phyloP scores from a whole-genome alignment of 1,140 invertebrate species.

The Bombus fervidus region DNA sequence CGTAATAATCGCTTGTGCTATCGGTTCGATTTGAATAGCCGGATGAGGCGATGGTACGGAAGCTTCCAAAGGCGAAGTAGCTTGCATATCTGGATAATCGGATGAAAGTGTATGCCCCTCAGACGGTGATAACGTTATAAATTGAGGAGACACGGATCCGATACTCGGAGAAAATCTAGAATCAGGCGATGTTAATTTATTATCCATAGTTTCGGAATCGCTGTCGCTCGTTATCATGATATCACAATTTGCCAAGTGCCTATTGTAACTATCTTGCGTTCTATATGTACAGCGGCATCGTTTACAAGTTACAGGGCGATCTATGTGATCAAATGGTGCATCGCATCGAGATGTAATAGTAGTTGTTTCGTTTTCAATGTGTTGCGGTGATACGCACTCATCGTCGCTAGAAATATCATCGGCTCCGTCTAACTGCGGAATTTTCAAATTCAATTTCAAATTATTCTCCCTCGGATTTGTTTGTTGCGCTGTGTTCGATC shows the following conservation, averaged over 20 bases:
- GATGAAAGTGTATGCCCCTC: slow-evolving; percentile 75
- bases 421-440: slow-evolving; percentile 89
- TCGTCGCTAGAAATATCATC: slow-evolving; percentile 85
- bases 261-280: slow-evolving; percentile 92
- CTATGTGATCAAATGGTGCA: slow-evolving; percentile 71
- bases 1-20: slow-evolving; percentile 77
- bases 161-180: slow-evolving; percentile 74
- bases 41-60: slow-evolving; percentile 77
- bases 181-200: slow-evolving; percentile 75
- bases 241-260: slow-evolving; percentile 91
- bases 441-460: slow-evolving; percentile 74
- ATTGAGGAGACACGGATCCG: slow-evolving; percentile 74
- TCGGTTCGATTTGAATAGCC: slow-evolving; percentile 77
- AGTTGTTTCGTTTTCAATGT: slow-evolving; percentile 75
- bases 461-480: slow-evolving; percentile 43
- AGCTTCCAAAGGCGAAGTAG: slow-evolving; percentile 77
- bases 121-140: slow-evolving; percentile 76
- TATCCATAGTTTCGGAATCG: slow-evolving; percentile 84
- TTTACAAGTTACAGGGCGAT: slow-evolving; percentile 92
- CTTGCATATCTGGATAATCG: slow-evolving; percentile 76
- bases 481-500: slow-evolving; percentile 5
- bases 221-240: slow-evolving; percentile 90
- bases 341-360: slow-evolving; percentile 69
- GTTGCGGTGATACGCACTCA: slow-evolving; percentile 68
- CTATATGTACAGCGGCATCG: slow-evolving; percentile 94